Evolutionary conservation across 2,797 vertebrate species (phyloP).

Genomic region (Enteromius mattozi): DNA sequence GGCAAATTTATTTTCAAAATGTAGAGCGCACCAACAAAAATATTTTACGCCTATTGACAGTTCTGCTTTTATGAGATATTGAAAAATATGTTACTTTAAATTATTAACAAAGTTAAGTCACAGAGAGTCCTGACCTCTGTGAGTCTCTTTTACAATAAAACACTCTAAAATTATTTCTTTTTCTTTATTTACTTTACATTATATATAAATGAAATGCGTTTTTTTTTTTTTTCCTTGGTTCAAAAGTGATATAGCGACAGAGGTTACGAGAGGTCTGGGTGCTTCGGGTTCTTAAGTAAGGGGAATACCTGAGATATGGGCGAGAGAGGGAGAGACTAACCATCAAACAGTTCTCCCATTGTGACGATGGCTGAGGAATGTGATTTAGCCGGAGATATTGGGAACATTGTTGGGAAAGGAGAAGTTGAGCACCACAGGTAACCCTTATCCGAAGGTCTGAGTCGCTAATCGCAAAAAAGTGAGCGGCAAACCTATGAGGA

Average conservation of each 20-base stretch:
- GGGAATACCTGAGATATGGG: conserved; percentile 77
- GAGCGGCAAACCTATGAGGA: not conserved
- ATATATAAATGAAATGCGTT: not conserved
- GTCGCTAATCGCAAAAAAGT: conserved; percentile 23
- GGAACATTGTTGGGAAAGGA: conserved; percentile 53
- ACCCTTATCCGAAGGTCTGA: conserved; percentile 56
- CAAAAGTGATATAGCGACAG: conserved; percentile 13
- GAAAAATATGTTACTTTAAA: conserved; percentile 4
- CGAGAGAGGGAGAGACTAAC: conserved; percentile 61
- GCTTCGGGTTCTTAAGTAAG: conserved; percentile 75
- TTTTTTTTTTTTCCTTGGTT: not conserved
- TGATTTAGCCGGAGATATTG: conserved; percentile 74
- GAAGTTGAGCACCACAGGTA: conserved; percentile 58
- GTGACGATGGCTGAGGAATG: conserved; percentile 76
- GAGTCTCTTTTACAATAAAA: not conserved
- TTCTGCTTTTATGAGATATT: not conserved
- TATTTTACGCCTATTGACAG: conserved; percentile 27
- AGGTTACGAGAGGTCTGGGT: conserved; percentile 51
- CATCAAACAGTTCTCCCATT: conserved; percentile 79
- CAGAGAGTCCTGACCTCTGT: not conserved
- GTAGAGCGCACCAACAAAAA: conserved; percentile 46
- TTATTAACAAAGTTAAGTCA: conserved; percentile 23
- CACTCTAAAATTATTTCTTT: not conserved
- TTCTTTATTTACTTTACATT: not conserved
- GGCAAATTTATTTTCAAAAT: conserved; percentile 65